Conservation (phyloP, 1,140 invertebrate species). For the Lordiphosa mommai region DNA sequence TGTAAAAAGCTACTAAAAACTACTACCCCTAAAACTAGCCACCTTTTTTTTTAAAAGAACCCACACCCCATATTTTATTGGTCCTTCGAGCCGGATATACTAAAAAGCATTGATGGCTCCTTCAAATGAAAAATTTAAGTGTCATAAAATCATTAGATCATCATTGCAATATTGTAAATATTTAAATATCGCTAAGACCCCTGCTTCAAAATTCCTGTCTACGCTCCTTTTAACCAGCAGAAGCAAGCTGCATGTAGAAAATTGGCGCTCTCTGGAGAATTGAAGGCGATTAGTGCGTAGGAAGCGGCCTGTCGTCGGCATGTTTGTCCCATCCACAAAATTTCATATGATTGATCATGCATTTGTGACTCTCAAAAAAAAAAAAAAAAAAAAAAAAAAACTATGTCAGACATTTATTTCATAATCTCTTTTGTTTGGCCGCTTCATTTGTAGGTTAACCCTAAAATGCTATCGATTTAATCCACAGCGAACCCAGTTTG, state of each 20-base stretch:
- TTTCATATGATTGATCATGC: constrained; percentile 74
- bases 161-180: too few species aligned
- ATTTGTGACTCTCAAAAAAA: constrained; percentile 68
- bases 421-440: constrained; percentile 58
- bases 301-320: constrained; percentile 71
- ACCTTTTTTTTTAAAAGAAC: too few species aligned
- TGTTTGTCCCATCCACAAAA: constrained; percentile 66
- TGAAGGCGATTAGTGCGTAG: constrained; percentile 46
- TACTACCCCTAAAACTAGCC: too few species aligned
- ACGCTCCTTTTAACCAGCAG: constrained; percentile 18
- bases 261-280: constrained; percentile 56
- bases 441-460: constrained; percentile 58
- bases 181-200: background rate
- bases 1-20: too few species aligned
- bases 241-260: constrained; percentile 31
- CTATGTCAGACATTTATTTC: constrained; percentile 72
- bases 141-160: too few species aligned
- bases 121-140: too few species aligned
- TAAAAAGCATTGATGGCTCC: too few species aligned
- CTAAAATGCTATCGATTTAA: constrained; percentile 16
- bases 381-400: constrained; percentile 28
- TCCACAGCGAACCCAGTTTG: constrained; percentile 17
- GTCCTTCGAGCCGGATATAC: too few species aligned
- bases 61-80: too few species aligned
- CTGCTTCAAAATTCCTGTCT: background rate